Conservation (phyloP, 2,113 vertebrate genomes). For the Equus quagga region DNA sequence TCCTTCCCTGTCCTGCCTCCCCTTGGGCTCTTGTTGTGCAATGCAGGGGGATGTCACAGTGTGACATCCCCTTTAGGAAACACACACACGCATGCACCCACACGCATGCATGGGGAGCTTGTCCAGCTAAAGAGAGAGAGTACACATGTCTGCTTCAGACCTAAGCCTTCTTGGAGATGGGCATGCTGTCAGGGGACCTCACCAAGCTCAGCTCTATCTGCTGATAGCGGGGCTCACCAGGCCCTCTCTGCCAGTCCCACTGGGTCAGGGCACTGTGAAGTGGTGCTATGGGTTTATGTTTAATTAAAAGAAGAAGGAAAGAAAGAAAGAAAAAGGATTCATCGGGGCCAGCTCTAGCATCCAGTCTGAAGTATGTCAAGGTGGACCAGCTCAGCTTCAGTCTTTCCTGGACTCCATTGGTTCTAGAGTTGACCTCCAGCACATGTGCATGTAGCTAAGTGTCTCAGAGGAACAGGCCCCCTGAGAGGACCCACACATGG, state of each 20-base stretch:
- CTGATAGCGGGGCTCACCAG: background rate
- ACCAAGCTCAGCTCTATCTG: background rate
- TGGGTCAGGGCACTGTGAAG: background rate
- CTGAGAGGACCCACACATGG: background rate
- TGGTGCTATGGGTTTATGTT: background rate
- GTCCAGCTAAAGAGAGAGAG: background rate
- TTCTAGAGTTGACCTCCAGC: background rate
- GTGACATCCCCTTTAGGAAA: background rate
- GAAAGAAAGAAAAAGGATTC: background rate
- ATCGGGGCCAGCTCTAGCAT: background rate
- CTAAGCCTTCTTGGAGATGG: background rate
- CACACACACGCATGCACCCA: fast-evolving
- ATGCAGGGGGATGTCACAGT: background rate
- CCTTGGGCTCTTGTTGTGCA: background rate
- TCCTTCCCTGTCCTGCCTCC: background rate
- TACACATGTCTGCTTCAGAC: background rate
- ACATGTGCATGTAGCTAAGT: background rate
- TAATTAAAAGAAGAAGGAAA: background rate
- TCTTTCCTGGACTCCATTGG: background rate
- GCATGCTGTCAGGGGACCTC: background rate
- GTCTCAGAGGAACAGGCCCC: background rate
- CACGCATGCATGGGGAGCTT: background rate
- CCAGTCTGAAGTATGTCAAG: background rate
- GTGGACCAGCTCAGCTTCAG: background rate
- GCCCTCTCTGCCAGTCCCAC: background rate